Conservation (phyloP, 2,888 invertebrate species). For the Corbicula japonica region DNA sequence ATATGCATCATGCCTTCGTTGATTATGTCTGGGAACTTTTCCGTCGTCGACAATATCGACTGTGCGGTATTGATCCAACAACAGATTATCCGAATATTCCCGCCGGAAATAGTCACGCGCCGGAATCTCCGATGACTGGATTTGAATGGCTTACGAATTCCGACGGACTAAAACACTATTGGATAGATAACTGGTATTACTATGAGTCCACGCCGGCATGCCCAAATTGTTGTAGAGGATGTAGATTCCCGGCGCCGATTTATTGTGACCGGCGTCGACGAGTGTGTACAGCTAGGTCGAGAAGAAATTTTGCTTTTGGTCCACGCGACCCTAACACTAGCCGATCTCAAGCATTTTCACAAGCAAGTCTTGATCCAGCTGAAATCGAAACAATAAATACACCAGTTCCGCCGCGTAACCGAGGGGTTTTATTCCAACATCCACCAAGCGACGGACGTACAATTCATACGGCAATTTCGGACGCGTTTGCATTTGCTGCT, state of each 20-base stretch:
- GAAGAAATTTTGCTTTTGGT: conserved; percentile 36
- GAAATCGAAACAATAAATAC: conserved; percentile 29
- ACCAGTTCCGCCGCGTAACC: conserved; percentile 36
- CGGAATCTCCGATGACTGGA: conserved; percentile 30
- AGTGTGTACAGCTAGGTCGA: conserved; percentile 45
- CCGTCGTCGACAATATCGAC: conserved; percentile 39
- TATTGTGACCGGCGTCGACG: conserved; percentile 38
- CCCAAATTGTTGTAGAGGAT: conserved; percentile 43
- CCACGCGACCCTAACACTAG: not conserved
- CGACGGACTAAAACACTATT: conserved; percentile 41
- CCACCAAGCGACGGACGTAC: conserved; percentile 46
- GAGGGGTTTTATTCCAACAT: conserved; percentile 26
- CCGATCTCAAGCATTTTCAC: conserved; percentile 16
- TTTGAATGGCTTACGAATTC: conserved; percentile 48
- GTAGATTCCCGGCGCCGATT: conserved; percentile 36
- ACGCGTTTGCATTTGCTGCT: conserved; percentile 21
- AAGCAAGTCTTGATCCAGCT: conserved; percentile 31
- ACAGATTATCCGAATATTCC: conserved; percentile 46
- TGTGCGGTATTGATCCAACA: conserved; percentile 42
- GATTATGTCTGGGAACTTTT: conserved; percentile 77
- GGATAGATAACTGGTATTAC: conserved; percentile 48
- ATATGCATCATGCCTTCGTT: conserved; percentile 73
- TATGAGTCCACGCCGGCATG: conserved; percentile 50
- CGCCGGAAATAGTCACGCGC: conserved; percentile 22
- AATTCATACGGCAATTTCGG: conserved; percentile 42